Evolutionary conservation across 2,888 invertebrate genomes (phyloP), one percentile per base, ranked within the genome.

Genomic region (Calephelis perditalis): DNA sequence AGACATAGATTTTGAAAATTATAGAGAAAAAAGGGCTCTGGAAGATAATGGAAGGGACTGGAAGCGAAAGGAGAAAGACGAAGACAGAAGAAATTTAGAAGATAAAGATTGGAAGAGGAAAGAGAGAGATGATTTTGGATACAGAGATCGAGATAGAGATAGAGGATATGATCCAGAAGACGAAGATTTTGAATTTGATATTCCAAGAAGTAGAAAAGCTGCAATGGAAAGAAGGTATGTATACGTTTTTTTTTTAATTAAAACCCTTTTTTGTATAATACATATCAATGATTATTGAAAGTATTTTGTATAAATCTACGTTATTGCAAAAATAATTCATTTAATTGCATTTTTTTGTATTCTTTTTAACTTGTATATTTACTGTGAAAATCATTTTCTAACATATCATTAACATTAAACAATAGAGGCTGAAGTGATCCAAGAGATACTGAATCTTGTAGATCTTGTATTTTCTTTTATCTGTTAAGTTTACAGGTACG

Each of bases 1-100:
- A 45, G 87, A 87, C 7, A 87, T 89, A 0, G 89, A 90, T 56
- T 86, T 81, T 61, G 87, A 88, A 60, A 89, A 88, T 46, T 92
- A 91, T 64, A 86, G 87, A 45, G 92, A 93, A 73, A 86, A 70
- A 71, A 88, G 78, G 65, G 74, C 86, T 67, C 26, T 78, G 40
- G 74, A 75, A 55, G 68, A 84, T 60, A 83, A 84, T 26, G 26
- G 26, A 4, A 26, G 26, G 64, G 79, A 77, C 9, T 67, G 70
- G 35, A 70, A 74, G 58, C 76, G 77, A 40, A 40, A 8, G 7
- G 86, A 88, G 60, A 89, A 87, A 46, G 92, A 91, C 63, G 86
- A 87, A 44, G 92, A 92, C 73, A 86, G 70, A 71, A 88, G 78
- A 65, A 74, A 86, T 67, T 26, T 79, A 36, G 74, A 75, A 54